Evolutionary conservation across 2,888 invertebrate species (phyloP), one percentile per base, ranked within the genome.

Genomic region (Melanophora roralis): DNA sequence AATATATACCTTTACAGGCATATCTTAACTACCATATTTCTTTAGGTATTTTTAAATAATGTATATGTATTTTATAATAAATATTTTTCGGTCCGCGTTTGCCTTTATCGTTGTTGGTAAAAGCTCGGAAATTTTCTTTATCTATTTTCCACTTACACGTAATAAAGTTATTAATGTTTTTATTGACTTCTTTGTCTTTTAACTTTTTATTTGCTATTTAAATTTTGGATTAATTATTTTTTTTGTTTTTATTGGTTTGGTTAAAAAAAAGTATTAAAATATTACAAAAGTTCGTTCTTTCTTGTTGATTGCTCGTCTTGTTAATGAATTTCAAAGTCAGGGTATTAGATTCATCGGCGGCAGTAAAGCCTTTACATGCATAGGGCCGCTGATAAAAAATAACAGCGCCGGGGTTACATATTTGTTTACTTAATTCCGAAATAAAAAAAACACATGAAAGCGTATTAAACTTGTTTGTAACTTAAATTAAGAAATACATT

Each of bases 251-350:
- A 38, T 21, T 71, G 23, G 32, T 76, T 62, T 64, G 57, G 3
- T 49, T 32, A 36, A 53, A 72, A 68, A 57, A 71, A 68, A 68
- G 21, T 64, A 65, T 53, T 55, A 55, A 60, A 62, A 60, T 67
- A 71, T 21, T 53, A 23, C n/a, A 62, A 77, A 76, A 60, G 60
- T 34, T 75, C 34, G 62, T 76, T 68, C 64, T 53, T 59, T 60
- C 69, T 79, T 76, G 76, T 80, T 80, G 80, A 80, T 80, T 80
- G 68, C 64, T 80, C 80, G 80, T 68, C 74, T 65, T 51, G 79
- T 67, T 73, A 65, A 74, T 76, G 62, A 69, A 53, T 55, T n/a
- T n/a, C n/a, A n/a, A n/a, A n/a, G n/a, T n/a, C n/a, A n/a, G n/a
- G n/a, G n/a, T n/a, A n/a, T n/a, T n/a, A n/a, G n/a, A n/a, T n/a